Evolutionary conservation across 92 coral and sea anemone genomes (phyloP), one percentile per base, ranked within the genome.

Genomic region (Desmophyllum pertusum): DNA sequence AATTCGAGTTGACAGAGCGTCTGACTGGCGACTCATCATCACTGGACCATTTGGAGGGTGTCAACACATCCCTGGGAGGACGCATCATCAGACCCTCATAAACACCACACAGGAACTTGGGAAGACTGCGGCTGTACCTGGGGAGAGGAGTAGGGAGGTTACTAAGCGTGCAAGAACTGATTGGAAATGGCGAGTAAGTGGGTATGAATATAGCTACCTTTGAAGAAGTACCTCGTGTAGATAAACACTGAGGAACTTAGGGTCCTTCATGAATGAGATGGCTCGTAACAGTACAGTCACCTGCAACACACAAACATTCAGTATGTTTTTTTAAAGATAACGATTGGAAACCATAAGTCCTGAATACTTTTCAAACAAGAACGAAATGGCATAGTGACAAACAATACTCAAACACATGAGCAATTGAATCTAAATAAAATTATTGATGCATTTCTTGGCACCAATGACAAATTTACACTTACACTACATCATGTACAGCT

Each of bases 41-140:
- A 40, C 88, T 83, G 38, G 88, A 82, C 55, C 84, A 87, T 76
- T 91, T 89, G 41, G 99, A 97, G 10, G 99, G 99, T 6, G 99
- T 90, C 72, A 91, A 79, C 27, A 97, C 87, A 38, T 92, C 98
- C 30, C 85, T 81, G 23, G 99, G 99, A 2, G 98, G 99, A 46
- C 88, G 80, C 81, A 92, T 93, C 99, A 97, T 97, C 33, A 97
- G 84, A 21, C 98, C 98, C 70, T 94, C 98, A 64, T 97, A 97
- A 45, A 97, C 94, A 52, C 83, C 93, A 74, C 95, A 88, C 8
- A 97, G 83, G 71, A 94, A 90, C 79, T 87, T 66, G 46, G 98
- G 88, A 33, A 97, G 88, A 41, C 64, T 75, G 37, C 80, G 72
- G 21, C 89, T 90, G 81, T 94, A 95, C 84, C 98, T 95, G n/a